Percentiles rank a stretch among this genome's conserved stretches.
These are phyloP conservation scores for Latheticus oryzae DNA, from an alignment of 2,888 invertebrate genomes.

Conservation along the genomic window DNA sequence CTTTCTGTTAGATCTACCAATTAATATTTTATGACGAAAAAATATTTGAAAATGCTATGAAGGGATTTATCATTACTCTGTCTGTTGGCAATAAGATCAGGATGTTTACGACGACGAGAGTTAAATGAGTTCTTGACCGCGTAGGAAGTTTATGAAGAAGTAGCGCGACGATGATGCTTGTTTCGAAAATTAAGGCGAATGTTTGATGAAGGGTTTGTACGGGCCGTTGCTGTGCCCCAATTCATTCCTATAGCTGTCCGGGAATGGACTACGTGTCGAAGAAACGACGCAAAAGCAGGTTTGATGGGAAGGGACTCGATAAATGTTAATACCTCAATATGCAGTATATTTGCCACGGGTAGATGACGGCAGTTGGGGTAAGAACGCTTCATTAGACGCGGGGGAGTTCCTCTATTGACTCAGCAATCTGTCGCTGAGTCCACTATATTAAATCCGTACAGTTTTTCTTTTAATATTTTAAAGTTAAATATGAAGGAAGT, in stretches of 20 bases:
- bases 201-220: constrained; percentile 8
- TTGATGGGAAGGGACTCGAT: constrained; percentile 59
- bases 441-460: constrained; percentile 10
- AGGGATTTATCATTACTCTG: constrained; percentile 21
- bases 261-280: constrained; percentile 55
- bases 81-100: constrained; percentile 17
- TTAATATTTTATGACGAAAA: no score
- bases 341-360: constrained; percentile 64
- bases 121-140: constrained; percentile 30
- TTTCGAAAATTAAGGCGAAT: no score
- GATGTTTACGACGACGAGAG: constrained; percentile 34
- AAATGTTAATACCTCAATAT: constrained; percentile 66
- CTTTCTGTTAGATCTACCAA: no score
- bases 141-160: constrained; percentile 41
- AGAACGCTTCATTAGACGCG: constrained; percentile 38
- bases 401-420: constrained; percentile 35
- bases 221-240: constrained; percentile 41
- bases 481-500: neutral
- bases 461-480: no score
- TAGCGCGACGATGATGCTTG: constrained; percentile 35
- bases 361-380: constrained; percentile 43
- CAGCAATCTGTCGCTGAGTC: constrained; percentile 10
- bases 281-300: constrained; percentile 48
- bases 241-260: constrained; percentile 53
- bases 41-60: no score